Evolutionary conservation across 2,888 invertebrate species (phyloP), one percentile per base, ranked within the genome.

Genomic region (Celastrina argiolus): DNA sequence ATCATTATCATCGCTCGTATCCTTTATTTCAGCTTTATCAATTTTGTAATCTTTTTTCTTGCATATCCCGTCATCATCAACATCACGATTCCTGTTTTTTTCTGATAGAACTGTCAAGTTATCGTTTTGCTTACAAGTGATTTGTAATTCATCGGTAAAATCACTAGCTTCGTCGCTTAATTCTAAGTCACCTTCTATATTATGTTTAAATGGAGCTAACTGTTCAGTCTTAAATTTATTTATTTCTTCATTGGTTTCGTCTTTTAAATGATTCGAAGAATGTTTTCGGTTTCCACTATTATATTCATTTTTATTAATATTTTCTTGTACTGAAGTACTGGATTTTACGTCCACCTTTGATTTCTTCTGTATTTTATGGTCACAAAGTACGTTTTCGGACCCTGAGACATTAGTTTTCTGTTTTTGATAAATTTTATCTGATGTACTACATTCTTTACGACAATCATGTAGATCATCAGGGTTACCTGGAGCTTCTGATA

Each of bases 141-240:
- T 67, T 39, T 28, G 45, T 10, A 68, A 42, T 39, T 71, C 79
- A 34, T 71, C 79, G 31, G 69, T 70, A 70, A 77, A 77, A 70
- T 88, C 88, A 69, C 78, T 81, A 56, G 76, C 81, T 69, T 88
- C 89, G 69, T 91, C 90, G 75, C 89, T 91, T 68, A 90, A 74
- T 72, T 85, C 81, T 73, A 91, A 82, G 78, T 90, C 90, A 39
- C 79, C 81, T 73, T 80, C 85, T 51, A 91, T 81, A 78, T 80
- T 71, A 77, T 76, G 70, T 73, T 75, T 65, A 16, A 64, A 56
- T 2, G 61, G 12, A 22, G 41, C 39, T 6, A 41, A 22, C 16
- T 51, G 41, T 51, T 22, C 14, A n/a, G n/a, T 7, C 12, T 34
- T 56, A 3, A 56, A 18, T 14, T 63, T 34, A 16, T 18, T n/a